These are phyloP conservation scores for Temnothorax unifasciatus DNA, from an alignment of 2,888 invertebrate species.

Conservation along the genomic window DNA sequence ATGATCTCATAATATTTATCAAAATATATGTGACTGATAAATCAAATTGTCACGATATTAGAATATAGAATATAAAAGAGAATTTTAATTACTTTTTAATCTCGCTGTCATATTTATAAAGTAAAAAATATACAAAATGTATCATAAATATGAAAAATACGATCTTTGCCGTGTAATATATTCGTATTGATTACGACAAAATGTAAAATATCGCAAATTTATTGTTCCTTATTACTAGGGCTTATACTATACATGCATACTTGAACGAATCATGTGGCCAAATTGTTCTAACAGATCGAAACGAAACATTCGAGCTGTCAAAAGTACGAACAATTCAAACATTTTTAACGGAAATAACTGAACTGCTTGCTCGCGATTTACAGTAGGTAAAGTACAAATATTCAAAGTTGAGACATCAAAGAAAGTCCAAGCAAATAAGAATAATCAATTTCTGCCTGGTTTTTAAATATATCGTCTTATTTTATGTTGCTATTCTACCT, in stretches of 20 bases:
- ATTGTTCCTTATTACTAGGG: background rate
- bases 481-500: background rate
- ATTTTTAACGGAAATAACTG: background rate
- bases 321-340: background rate
- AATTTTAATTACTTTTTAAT: slow-evolving; percentile 13
- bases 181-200: background rate
- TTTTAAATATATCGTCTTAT: background rate
- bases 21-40: slow-evolving; percentile 15
- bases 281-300: background rate
- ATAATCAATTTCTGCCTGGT: background rate
- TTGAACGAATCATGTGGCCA: background rate
- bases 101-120: background rate
- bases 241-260: background rate
- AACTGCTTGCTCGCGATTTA: background rate
- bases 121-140: background rate
- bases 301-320: background rate
- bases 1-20: slow-evolving; percentile 44
- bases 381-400: background rate
- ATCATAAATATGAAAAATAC: background rate
- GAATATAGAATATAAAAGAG: background rate
- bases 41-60: slow-evolving; percentile 18
- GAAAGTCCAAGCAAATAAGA: background rate
- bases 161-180: background rate
- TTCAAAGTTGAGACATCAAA: background rate
- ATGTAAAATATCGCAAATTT: slow-evolving; percentile 10